Conservation (phyloP, 2,888 invertebrate species). For the Dicyrtoma fusca region DNA sequence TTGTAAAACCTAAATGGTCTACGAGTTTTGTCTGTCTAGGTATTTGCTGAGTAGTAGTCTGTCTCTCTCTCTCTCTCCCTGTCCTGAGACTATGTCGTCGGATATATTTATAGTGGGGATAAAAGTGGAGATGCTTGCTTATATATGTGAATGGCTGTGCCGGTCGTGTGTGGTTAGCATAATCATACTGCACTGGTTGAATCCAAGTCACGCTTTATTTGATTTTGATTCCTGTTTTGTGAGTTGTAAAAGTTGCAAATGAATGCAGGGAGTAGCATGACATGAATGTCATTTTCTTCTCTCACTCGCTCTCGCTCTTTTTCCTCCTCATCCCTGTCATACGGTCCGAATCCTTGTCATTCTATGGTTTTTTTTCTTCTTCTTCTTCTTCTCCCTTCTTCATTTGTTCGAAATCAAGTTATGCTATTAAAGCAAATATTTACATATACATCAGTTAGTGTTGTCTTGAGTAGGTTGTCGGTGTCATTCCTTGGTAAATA, state of each 20-base stretch:
- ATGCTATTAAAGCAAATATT: slow-evolving; percentile 30
- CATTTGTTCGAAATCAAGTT: not conserved
- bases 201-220: slow-evolving; percentile 26
- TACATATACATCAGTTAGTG: slow-evolving; percentile 23
- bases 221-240: slow-evolving; percentile 32
- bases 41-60: too few species aligned
- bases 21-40: too few species aligned
- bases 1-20: too few species aligned
- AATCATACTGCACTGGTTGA: not conserved
- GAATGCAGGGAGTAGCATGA: slow-evolving; percentile 26
- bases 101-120: not conserved
- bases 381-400: slow-evolving; percentile 2
- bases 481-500: slow-evolving; percentile 31
- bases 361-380: slow-evolving; percentile 18
- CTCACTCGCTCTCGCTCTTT: slow-evolving; percentile 25
- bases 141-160: not conserved
- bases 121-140: not conserved
- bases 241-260: slow-evolving; percentile 17
- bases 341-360: not conserved
- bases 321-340: not conserved
- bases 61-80: too few species aligned
- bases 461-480: slow-evolving; percentile 30
- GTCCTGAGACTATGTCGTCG: not conserved
- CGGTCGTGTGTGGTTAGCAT: not conserved
- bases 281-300: slow-evolving; percentile 20